Evolutionary conservation across 2,888 invertebrate species (phyloP).

Genomic region (Nomada hirtipes): DNA sequence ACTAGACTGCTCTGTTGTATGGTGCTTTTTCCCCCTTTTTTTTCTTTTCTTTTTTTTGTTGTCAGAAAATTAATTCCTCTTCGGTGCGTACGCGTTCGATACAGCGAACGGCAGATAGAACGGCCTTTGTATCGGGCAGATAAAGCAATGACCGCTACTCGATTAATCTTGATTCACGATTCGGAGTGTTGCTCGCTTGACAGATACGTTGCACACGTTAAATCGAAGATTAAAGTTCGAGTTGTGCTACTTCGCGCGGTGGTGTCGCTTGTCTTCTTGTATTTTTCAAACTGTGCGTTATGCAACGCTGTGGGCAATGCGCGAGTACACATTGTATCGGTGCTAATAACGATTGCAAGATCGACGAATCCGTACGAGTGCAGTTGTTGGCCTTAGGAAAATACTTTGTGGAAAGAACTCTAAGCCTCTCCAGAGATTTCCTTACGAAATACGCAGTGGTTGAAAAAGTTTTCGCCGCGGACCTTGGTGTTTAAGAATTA

Average conservation of each 20-base stretch:
- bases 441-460: slow-evolving; percentile 3
- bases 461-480: too few relatives aligned
- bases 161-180: background rate
- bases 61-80: slow-evolving; percentile 5
- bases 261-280: background rate
- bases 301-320: background rate
- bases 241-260: background rate
- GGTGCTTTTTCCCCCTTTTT: background rate
- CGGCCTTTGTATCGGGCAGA: background rate
- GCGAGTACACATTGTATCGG: background rate
- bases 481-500: background rate
- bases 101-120: background rate
- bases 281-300: background rate
- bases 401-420: slow-evolving; percentile 8
- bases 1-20: background rate
- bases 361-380: background rate
- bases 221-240: background rate
- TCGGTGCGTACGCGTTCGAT: background rate
- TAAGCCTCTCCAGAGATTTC: background rate
- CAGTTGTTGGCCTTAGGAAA: background rate
- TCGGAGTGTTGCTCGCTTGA: background rate
- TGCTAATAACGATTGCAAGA: slow-evolving; percentile 20
- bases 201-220: background rate
- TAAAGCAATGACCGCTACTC: background rate
- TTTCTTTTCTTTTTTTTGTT: background rate